These are phyloP conservation scores for Timandra comae DNA, from an alignment of 2,888 invertebrate species.

Conservation along the genomic window DNA sequence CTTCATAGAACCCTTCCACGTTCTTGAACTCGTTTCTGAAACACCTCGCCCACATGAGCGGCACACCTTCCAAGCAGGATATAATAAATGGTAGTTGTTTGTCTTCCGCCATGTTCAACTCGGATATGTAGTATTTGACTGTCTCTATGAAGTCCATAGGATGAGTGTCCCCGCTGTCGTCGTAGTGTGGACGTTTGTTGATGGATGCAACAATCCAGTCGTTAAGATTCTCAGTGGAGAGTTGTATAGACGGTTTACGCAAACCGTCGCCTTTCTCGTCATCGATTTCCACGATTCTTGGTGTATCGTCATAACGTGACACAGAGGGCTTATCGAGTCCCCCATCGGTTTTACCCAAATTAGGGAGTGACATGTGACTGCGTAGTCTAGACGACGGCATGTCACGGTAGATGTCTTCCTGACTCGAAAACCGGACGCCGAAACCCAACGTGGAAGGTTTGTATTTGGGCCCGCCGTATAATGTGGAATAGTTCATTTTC, in stretches of 20 bases:
- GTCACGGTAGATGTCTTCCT: slow-evolving; percentile 62
- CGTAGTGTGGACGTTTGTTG: slow-evolving; percentile 62
- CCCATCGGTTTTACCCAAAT: slow-evolving; percentile 56
- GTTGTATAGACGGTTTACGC: slow-evolving; percentile 37
- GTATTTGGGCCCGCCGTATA: slow-evolving; percentile 52
- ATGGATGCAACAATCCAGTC: slow-evolving; percentile 63
- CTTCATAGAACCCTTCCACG: slow-evolving; percentile 49
- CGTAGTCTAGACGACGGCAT: slow-evolving; percentile 66
- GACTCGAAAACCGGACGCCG: slow-evolving; percentile 68
- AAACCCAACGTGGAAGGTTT: slow-evolving; percentile 63
- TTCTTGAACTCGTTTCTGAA: slow-evolving; percentile 59
- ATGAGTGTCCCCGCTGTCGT: slow-evolving; percentile 60
- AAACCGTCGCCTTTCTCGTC: slow-evolving; percentile 40
- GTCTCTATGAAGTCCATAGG: slow-evolving; percentile 69
- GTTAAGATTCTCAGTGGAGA: slow-evolving; percentile 55
- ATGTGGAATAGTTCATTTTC: slow-evolving; percentile 41
- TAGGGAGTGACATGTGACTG: slow-evolving; percentile 69
- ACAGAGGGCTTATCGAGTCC: slow-evolving; percentile 42
- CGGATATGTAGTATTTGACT: slow-evolving; percentile 59
- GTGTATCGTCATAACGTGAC: slow-evolving; percentile 35
- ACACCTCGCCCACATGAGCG: slow-evolving; percentile 68
- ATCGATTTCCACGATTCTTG: slow-evolving; percentile 61
- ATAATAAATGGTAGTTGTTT: slow-evolving; percentile 63
- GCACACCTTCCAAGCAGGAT: slow-evolving; percentile 64
- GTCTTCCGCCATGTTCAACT: slow-evolving; percentile 53